Percentiles rank a stretch among this genome's conserved stretches.
phyloP scores from a whole-genome alignment of 1,140 invertebrate genomes.

The Oryzaephilus surinamensis region DNA sequence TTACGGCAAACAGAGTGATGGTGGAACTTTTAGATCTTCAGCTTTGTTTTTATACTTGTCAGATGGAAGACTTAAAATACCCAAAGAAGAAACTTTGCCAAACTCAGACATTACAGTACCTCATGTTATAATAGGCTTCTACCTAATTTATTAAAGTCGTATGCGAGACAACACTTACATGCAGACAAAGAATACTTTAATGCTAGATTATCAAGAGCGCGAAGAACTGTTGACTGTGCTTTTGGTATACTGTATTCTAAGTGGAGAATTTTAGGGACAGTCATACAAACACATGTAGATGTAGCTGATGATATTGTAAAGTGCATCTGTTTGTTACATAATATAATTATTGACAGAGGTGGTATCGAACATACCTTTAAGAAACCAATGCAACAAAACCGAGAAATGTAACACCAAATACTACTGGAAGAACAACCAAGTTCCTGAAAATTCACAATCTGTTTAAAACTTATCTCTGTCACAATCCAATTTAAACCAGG shows the following conservation, averaged over 20 bases:
- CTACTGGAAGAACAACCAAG: too few species aligned
- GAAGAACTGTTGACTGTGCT: constrained; percentile 6
- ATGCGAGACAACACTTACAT: constrained; percentile 3
- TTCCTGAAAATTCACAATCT: too few species aligned
- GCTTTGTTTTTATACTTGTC: constrained; percentile 13
- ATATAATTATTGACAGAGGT: constrained; percentile 9
- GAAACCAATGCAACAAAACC: not conserved
- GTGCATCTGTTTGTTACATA: constrained; percentile 9
- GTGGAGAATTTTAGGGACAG: constrained; percentile 21
- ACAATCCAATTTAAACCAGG: too few species aligned
- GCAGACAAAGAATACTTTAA: constrained; percentile 9
- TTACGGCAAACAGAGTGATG: constrained; percentile 17
- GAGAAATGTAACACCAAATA: too few species aligned
- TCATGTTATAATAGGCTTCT: constrained; percentile 11
- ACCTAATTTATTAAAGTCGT: constrained; percentile 5
- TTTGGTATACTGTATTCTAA: constrained; percentile 23
- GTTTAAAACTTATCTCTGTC: too few species aligned
- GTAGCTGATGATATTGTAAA: constrained; percentile 14
- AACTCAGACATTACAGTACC: constrained; percentile 12
- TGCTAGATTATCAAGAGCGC: constrained; percentile 6
- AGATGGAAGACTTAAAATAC: constrained; percentile 12
- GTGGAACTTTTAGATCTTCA: constrained; percentile 13
- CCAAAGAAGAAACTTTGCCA: constrained; percentile 8
- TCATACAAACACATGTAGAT: constrained; percentile 15
- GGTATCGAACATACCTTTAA: constrained; percentile 1